Evolutionary conservation across 2,797 vertebrate genomes (phyloP), one percentile per base, ranked within the genome.

Genomic region (Melanotaenia trifasciata): DNA sequence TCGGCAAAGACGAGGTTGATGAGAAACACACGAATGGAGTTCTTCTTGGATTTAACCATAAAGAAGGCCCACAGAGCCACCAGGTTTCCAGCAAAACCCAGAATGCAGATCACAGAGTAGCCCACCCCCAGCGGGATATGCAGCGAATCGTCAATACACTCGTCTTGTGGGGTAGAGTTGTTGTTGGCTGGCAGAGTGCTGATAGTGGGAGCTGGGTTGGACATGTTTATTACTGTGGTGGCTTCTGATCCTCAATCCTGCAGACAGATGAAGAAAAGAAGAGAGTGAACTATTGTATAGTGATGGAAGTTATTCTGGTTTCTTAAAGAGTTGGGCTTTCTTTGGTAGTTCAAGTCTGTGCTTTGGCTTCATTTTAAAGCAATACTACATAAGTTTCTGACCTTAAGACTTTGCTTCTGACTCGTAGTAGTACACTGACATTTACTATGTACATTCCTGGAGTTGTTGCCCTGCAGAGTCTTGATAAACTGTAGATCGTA

Each of bases 21-120:
- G 72, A 99, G 93, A 63, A 98, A 97, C 79, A 98, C 90, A 35
- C 95, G 95, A 79, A 98, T 94, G 0, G 97, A 98, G 93, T 96
- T 98, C 90, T 94, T 96, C 87, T 97, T 98, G 16, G 91, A 88
- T 38, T 95, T 92, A 43, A 96, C 84, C 5, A 84, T 84, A 67
- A 97, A 87, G 90, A 98, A 98, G 43, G 97, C 95, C 89, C 96
- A 96, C 24, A 98, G 90, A 47, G 97, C 96, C 66, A 95, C 87
- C 71, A 94, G 71, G 82, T 99, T 98, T 56, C 97, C 96, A 10
- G 74, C 60, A 11, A 98, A 84, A 74, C 97, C 98, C 68, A 96
- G 14, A 0, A 96, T 2, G 80, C 98, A 98, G 90, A 98, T 94
- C 18, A 97, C 0, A 0, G 93, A 88, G 83, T 97, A 98, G 66